Percentiles rank a stretch among this genome's conserved stretches.
phyloP scores from a whole-genome alignment of 2,888 invertebrate species.

The Tryphoninae sp. region DNA sequence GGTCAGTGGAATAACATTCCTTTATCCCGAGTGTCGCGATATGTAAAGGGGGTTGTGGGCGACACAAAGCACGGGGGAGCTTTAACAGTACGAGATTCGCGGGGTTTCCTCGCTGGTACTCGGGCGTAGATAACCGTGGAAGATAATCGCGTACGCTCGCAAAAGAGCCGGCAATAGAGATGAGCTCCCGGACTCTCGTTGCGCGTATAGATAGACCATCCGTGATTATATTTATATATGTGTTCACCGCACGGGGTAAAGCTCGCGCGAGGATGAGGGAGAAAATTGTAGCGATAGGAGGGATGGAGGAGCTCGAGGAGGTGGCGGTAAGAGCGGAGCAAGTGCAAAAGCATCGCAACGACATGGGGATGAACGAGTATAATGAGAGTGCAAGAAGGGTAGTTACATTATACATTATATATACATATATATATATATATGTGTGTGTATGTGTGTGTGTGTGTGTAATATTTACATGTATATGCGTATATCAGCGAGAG shows the following conservation, averaged over 20 bases:
- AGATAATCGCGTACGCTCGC: conserved; percentile 48
- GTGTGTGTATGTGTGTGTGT: not conserved
- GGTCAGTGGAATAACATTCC: conserved; percentile 30
- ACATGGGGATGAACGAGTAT: conserved; percentile 22
- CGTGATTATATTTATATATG: not conserved
- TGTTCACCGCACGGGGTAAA: not conserved
- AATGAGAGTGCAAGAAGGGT: conserved; percentile 40
- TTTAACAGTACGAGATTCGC: conserved; percentile 1
- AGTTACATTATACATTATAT: not conserved
- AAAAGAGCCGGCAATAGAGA: conserved; percentile 28
- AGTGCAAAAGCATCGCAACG: conserved; percentile 43
- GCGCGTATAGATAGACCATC: not conserved
- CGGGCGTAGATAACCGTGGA: conserved; percentile 39
- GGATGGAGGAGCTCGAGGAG: conserved; percentile 12
- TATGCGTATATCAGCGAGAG: conserved; percentile 16
- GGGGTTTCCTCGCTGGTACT: conserved; percentile 40
- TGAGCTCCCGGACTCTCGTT: conserved; percentile 36
- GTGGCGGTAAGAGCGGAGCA: conserved; percentile 29
- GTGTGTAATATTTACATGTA: not conserved
- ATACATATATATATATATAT: not conserved
- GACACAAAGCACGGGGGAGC: conserved; percentile 16
- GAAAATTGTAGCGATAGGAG: not conserved
- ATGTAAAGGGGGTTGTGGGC: conserved; percentile 34
- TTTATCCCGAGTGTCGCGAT: conserved; percentile 27
- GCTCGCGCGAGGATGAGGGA: not conserved